Conservation (phyloP, 1,140 invertebrate species). For the Micrasema longulum region DNA sequence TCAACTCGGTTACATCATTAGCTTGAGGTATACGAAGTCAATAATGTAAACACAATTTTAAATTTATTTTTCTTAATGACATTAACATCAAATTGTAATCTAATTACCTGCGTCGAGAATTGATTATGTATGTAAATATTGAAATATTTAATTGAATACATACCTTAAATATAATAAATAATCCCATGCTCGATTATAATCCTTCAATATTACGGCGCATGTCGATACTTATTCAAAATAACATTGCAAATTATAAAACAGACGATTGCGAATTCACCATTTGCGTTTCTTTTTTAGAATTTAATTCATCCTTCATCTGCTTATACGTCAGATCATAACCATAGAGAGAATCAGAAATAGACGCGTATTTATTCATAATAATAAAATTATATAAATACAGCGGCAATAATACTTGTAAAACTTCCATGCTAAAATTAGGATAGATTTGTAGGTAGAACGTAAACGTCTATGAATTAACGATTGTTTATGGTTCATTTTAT, state of each 20-base stretch:
- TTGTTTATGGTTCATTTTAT: slow-evolving; percentile 29
- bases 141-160: too few species aligned
- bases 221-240: not conserved
- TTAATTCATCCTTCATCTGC: too few species aligned
- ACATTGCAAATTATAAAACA: not conserved
- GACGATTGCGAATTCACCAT: slow-evolving; percentile 5
- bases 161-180: not conserved
- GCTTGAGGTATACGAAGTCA: too few species aligned
- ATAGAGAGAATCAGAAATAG: not conserved
- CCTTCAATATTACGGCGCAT: not conserved
- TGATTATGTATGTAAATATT: too few species aligned
- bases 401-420: not conserved
- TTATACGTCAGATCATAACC: slow-evolving; percentile 10
- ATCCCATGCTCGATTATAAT: slow-evolving; percentile 12
- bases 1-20: too few species aligned
- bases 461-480: not conserved
- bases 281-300: slow-evolving; percentile 17
- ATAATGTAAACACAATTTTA: not conserved
- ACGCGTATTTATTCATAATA: not conserved
- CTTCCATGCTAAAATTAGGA: slow-evolving; percentile 4
- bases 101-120: not conserved
- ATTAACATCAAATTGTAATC: slow-evolving; percentile 1
- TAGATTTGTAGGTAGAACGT: slow-evolving; percentile 2
- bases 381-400: not conserved
- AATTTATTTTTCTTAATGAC: too few species aligned